phyloP scores from a whole-genome alignment of 1,140 invertebrate genomes.

The Cotesia chilonis region DNA sequence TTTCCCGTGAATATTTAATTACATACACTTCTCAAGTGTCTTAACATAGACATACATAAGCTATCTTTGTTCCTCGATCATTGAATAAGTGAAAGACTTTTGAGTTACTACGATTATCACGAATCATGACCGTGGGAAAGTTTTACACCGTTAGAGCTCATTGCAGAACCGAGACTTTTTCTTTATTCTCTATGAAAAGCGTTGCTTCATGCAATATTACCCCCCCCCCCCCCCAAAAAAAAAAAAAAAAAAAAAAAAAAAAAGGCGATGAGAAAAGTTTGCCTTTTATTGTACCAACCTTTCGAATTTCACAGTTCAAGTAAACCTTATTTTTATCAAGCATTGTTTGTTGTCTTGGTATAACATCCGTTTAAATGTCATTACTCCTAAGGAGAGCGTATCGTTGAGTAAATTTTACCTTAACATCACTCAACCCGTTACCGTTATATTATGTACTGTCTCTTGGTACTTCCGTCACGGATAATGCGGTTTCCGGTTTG shows the following conservation, averaged over 20 bases:
- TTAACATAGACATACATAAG: too few species aligned
- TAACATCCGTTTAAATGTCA: conserved; percentile 41
- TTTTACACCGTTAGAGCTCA: conserved; percentile 16
- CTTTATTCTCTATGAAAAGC: too few species aligned
- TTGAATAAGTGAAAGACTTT: not conserved
- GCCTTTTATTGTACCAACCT: too few species aligned
- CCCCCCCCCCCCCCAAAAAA: too few species aligned
- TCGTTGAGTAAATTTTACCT: conserved; percentile 31
- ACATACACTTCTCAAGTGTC: too few species aligned
- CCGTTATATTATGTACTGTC: conserved; percentile 39
- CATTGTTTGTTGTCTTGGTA: not conserved
- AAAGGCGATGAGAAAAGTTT: not conserved
- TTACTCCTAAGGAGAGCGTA: conserved; percentile 43
- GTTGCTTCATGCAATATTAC: too few species aligned
- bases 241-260: not conserved
- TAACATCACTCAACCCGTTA: not conserved
- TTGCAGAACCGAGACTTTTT: not conserved
- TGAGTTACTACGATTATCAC: conserved; percentile 9
- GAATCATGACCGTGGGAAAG: conserved; percentile 26
- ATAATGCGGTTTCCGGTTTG: conserved; percentile 56
- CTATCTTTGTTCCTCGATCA: not conserved
- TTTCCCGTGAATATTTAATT: too few species aligned
- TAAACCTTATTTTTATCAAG: too few species aligned
- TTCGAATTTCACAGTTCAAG: too few species aligned
- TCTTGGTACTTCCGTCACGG: conserved; percentile 50